phyloP scores from a whole-genome alignment of 2,888 invertebrate species.

The Brachyopa scutellaris region DNA sequence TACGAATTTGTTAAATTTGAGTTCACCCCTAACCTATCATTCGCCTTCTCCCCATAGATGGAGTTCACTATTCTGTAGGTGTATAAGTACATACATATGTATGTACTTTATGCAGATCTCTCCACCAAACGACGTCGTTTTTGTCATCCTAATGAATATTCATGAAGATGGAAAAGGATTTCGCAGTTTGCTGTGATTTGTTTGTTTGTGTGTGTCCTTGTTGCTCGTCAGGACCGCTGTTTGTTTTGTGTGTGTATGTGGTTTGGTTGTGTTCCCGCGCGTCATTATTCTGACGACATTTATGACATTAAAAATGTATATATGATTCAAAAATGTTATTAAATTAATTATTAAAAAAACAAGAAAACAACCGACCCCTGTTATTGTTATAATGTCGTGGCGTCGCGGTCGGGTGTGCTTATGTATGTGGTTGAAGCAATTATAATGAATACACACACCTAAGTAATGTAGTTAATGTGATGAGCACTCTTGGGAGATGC shows the following conservation, averaged over 20 bases:
- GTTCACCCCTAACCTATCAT: slow-evolving; percentile 24
- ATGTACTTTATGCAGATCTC: too few relatives aligned
- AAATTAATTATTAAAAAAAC: slow-evolving; percentile 53
- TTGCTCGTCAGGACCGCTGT: slow-evolving; percentile 20
- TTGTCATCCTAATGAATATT: slow-evolving; percentile 58
- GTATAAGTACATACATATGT: too few relatives aligned
- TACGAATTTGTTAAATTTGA: slow-evolving; percentile 26
- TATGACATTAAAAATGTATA: slow-evolving; percentile 34
- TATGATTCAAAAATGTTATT: slow-evolving; percentile 45
- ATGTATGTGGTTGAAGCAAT: not conserved
- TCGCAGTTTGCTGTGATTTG: slow-evolving; percentile 2
- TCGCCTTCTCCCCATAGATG: too few relatives aligned
- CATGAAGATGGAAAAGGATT: slow-evolving; percentile 46
- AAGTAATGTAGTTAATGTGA: not conserved
- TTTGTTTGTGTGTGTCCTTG: slow-evolving; percentile 14
- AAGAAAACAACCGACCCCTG: not conserved
- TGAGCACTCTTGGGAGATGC: too few relatives aligned
- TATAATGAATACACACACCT: slow-evolving; percentile 1
- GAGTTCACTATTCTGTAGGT: too few relatives aligned
- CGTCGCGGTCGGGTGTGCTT: not conserved
- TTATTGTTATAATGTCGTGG: slow-evolving; percentile 33
- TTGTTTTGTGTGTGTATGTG: slow-evolving; percentile 35
- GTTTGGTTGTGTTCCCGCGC: not conserved
- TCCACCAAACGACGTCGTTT: too few relatives aligned
- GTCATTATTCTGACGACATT: slow-evolving; percentile 28